Evolutionary conservation across 2,797 vertebrate genomes (phyloP).

Genomic region (Pseudomugil tenellus): DNA sequence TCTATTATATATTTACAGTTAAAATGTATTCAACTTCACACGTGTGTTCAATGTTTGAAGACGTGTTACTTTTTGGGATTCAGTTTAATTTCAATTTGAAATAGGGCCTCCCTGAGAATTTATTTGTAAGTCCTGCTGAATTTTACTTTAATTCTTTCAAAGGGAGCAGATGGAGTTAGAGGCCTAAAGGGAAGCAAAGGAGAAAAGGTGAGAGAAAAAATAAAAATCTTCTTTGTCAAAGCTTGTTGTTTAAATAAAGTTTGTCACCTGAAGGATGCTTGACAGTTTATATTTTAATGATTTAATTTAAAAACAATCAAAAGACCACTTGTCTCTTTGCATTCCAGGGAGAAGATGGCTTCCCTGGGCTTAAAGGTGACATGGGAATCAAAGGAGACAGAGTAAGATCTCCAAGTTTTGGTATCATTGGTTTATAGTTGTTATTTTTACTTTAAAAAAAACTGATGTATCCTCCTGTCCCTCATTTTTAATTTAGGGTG

Average conservation of each 20-base stretch:
- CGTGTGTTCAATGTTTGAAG: slow-evolving; percentile 39
- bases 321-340: slow-evolving; percentile 29
- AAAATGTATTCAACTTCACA: slow-evolving; percentile 51
- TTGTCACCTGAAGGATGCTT: slow-evolving; percentile 18
- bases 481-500: slow-evolving; percentile 79
- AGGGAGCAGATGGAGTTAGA: slow-evolving; percentile 92
- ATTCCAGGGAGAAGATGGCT: slow-evolving; percentile 91
- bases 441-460: background rate
- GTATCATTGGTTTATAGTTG: background rate
- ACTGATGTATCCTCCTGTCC: background rate
- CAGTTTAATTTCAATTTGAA: background rate
- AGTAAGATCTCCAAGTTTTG: slow-evolving; percentile 75
- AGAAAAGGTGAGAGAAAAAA: slow-evolving; percentile 85
- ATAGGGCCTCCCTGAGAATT: slow-evolving; percentile 3
- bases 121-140: background rate
- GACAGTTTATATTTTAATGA: slow-evolving; percentile 19
- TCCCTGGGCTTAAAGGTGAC: slow-evolving; percentile 91
- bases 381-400: slow-evolving; percentile 88
- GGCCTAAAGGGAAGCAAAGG: slow-evolving; percentile 93
- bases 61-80: slow-evolving; percentile 12
- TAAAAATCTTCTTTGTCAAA: background rate
- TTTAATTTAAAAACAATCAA: slow-evolving; percentile 29
- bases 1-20: slow-evolving; percentile 47
- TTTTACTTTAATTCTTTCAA: slow-evolving; percentile 20
- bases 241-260: slow-evolving; percentile 22